Conservation (phyloP, 2,797 vertebrate genomes). For the Gadopsis marmoratus region DNA sequence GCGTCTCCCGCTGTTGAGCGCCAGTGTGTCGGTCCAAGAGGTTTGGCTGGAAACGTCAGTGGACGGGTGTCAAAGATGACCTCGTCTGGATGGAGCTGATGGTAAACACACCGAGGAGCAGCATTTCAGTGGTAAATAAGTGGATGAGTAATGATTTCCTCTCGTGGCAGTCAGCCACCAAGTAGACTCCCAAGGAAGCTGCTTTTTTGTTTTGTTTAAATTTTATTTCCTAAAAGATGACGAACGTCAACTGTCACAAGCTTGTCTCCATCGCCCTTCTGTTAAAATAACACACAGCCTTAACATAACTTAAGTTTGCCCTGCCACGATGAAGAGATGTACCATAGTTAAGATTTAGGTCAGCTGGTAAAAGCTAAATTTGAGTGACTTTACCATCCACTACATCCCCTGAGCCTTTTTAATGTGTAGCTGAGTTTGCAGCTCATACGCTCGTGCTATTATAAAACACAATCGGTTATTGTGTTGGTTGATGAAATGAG, state of each 20-base stretch:
- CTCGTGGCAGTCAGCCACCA: background rate
- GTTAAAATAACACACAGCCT: background rate
- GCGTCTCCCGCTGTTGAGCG: slow-evolving; percentile 18
- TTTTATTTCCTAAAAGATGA: no score
- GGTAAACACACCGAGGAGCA: background rate
- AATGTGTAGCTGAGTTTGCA: background rate
- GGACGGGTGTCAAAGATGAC: slow-evolving; percentile 2
- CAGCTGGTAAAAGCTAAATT: background rate
- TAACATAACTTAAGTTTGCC: background rate
- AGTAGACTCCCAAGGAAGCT: background rate
- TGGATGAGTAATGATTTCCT: background rate
- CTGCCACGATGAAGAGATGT: background rate
- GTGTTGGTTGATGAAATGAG: slow-evolving; percentile 15
- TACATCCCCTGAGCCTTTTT: background rate
- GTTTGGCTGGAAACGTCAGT: slow-evolving; percentile 8
- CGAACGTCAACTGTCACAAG: background rate
- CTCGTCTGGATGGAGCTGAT: background rate
- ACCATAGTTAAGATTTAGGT: background rate
- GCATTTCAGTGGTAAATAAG: background rate
- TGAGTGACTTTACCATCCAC: background rate
- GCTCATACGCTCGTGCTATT: background rate
- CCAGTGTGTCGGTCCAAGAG: slow-evolving; percentile 32
- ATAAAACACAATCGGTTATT: background rate
- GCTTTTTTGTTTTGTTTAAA: no score
- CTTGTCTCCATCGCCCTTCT: background rate